These are phyloP conservation scores for Pseudeuparius sepicola DNA, from an alignment of 2,888 invertebrate species.

Conservation along the genomic window DNA sequence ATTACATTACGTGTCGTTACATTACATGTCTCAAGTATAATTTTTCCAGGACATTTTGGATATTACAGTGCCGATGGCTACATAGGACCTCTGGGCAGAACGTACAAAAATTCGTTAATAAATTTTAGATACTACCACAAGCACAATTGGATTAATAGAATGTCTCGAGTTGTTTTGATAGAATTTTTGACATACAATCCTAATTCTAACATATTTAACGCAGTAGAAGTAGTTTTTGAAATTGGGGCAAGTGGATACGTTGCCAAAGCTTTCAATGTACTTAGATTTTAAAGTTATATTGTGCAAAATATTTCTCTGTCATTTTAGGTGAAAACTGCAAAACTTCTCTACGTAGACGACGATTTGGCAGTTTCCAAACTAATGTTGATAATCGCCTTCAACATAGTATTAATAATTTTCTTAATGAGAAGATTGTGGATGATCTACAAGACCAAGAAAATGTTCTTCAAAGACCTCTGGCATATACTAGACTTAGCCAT, in stretches of 20 bases:
- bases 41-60: constrained; percentile 26
- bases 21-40: too few relatives aligned
- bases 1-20: too few relatives aligned
- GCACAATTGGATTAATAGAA: constrained; percentile 28
- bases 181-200: constrained; percentile 30
- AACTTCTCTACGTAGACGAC: constrained; percentile 25
- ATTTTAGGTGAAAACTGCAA: constrained; percentile 28
- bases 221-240: constrained; percentile 27
- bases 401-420: constrained; percentile 22
- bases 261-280: constrained; percentile 18
- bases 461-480: constrained; percentile 25
- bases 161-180: constrained; percentile 27
- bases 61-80: constrained; percentile 31
- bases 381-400: constrained; percentile 22
- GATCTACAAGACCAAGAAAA: constrained; percentile 18
- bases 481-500: constrained; percentile 27
- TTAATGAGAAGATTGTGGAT: constrained; percentile 20
- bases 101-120: constrained; percentile 26
- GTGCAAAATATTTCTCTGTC: constrained; percentile 4
- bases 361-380: constrained; percentile 17
- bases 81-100: constrained; percentile 28
- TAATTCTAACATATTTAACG: constrained; percentile 30
- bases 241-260: constrained; percentile 28
- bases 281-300: constrained; percentile 6
- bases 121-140: constrained; percentile 26